Conservation (phyloP, 2,888 invertebrate genomes). For the Psococerastis gibbosa region DNA sequence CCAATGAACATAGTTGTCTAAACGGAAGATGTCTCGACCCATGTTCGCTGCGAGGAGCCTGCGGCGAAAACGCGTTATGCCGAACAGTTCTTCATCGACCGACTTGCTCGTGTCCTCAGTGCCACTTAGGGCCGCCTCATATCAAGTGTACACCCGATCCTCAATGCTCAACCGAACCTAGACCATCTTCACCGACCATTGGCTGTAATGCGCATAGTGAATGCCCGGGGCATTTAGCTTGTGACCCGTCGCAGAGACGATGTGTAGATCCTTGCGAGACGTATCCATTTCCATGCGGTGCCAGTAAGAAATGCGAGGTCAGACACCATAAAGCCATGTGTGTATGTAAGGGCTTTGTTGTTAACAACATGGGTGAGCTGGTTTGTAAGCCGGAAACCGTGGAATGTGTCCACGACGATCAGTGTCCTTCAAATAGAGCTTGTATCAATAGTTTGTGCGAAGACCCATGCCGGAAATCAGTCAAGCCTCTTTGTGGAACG, state of each 20-base stretch:
- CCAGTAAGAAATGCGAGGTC: constrained; percentile 75
- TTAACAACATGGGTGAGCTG: constrained; percentile 71
- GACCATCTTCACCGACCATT: constrained; percentile 32
- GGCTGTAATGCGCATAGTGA: constrained; percentile 45
- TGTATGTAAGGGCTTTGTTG: constrained; percentile 75
- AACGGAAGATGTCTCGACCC: constrained; percentile 82
- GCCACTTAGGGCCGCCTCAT: constrained; percentile 66
- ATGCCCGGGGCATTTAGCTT: constrained; percentile 56
- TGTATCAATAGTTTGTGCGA: constrained; percentile 69
- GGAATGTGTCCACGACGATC: constrained; percentile 61
- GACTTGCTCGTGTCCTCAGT: constrained; percentile 73
- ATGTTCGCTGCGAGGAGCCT: constrained; percentile 70
- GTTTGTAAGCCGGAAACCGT: constrained; percentile 66
- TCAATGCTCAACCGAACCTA: constrained; percentile 44
- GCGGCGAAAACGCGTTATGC: constrained; percentile 78
- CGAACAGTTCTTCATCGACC: constrained; percentile 67
- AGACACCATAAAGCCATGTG: constrained; percentile 68
- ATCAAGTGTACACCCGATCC: constrained; percentile 62
- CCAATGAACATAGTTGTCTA: constrained; percentile 79
- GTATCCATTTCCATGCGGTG: constrained; percentile 48
- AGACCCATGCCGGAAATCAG: constrained; percentile 53
- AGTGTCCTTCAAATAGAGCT: constrained; percentile 71
- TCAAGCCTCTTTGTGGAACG: constrained; percentile 47
- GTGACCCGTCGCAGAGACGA: constrained; percentile 29
- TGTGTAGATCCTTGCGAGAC: constrained; percentile 64